Base-by-base conservation (phyloP, 2,113 vertebrate genomes). In the Acanthochromis polyacanthus region DNA sequence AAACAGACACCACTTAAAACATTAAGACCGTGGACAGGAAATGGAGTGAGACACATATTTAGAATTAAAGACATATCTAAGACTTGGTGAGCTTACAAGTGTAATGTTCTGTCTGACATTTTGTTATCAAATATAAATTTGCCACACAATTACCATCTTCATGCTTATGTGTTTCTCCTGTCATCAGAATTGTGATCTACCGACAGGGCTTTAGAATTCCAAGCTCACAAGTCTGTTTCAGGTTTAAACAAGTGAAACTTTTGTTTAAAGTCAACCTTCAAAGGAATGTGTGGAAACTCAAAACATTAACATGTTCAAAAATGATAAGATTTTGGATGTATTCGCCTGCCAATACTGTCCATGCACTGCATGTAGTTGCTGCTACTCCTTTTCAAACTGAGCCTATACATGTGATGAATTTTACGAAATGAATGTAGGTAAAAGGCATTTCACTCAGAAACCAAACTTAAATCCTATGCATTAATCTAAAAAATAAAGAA, bases 381-480 rank as follows among this genome's bases (percentile, higher is more conserved):
- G 69, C 71, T 60, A 57, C 48, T 89, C 7, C 25, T 58, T 63
- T 66, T 51, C 40, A 61, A 86, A 70, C 55, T 50, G 48, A 71
- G 83, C 74, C 71, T 48, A 38, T 71, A 84, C 64, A 67, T 80
- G 72, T 81, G 65, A 83, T 86, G 67, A 56, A 77, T 85, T 88
- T 82, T 62, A 71, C 12, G 69, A 87, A 77, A 57, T 64, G 1
- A 79, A 91, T 60, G 77, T 70, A 82, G 68, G 28, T 52, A 87
- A 89, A 86, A 87, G 85, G 85, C 85, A 83, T 86, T 77, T 87
- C 59, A 89, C 43, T 86, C 75, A 62, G 67, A 51, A 66, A 84
- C 82, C 62, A 72, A 38, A 72, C 17, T 80, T 61, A 65, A 82
- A 81, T 82, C 30, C 23, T 80, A 86, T 80, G 78, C 9, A 71